phyloP scores from a whole-genome alignment of 1,140 invertebrate species.

The Drosophila burlai region DNA sequence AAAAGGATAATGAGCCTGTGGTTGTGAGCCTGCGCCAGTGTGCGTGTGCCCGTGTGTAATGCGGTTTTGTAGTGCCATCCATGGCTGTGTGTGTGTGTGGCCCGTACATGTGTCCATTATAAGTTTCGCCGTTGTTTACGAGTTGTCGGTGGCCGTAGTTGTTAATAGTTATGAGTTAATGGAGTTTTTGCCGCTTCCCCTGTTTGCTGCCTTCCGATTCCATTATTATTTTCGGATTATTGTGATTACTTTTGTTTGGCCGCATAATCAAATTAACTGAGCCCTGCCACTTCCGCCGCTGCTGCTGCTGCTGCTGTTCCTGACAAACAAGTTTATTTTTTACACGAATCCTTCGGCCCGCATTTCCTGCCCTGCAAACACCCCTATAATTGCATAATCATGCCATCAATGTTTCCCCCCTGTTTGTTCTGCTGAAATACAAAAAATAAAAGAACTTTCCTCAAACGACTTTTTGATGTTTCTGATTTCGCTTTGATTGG shows the following conservation, averaged over 20 bases:
- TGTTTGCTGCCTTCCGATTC: constrained; percentile 59
- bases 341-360: constrained; percentile 12
- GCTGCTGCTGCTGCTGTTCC: constrained; percentile 13
- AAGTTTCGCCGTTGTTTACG: constrained; percentile 79
- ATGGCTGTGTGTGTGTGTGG: constrained; percentile 5
- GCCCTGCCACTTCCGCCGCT: constrained; percentile 9
- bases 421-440: not conserved
- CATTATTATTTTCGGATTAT: constrained; percentile 80
- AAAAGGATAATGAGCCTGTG: constrained; percentile 82
- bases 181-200: constrained; percentile 61
- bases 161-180: constrained; percentile 84
- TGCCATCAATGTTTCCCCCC: constrained; percentile 12
- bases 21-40: constrained; percentile 37
- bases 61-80: constrained; percentile 53
- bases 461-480: constrained; percentile 73
- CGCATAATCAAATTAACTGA: constrained; percentile 79
- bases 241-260: constrained; percentile 78
- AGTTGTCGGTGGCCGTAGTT: constrained; percentile 64
- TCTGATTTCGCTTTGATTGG: constrained; percentile 72
- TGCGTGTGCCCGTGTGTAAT: constrained; percentile 45
- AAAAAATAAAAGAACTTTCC: constrained; percentile 32
- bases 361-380: constrained; percentile 27
- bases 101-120: constrained; percentile 80
- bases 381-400: constrained; percentile 60
- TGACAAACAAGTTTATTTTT: constrained; percentile 50